Base-by-base conservation (phyloP, 2,113 vertebrate species). In the Strix uralensis region DNA sequence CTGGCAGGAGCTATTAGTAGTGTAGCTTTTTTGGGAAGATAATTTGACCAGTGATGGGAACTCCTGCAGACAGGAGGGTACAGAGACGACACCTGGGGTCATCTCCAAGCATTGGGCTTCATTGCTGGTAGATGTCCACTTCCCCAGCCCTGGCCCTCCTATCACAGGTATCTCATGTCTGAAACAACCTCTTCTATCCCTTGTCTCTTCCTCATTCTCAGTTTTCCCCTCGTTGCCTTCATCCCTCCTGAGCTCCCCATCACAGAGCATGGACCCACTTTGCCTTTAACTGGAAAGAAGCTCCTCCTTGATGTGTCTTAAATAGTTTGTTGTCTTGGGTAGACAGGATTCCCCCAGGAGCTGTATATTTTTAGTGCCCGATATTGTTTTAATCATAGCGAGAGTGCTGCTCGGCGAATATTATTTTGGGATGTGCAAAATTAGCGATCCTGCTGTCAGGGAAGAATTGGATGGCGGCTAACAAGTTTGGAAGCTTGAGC, bases 271-370 rank as follows among this genome's bases (percentile, higher is more conserved):
- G 30, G 58, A 58, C 58, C 29, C 2, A 4, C 66, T 87, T 84
- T 55, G 46, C 51, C 51, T 87, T 73, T 81, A 58, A 44, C 17
- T 0, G 4, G 46, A 63, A 21, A 5, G 19, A 66, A 71, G 44
- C 80, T 77, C 55, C 77, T 92, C 69, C 79, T 57, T 46, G 47
- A 32, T n/a, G 47, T 65, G 58, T 51, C 75, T 74, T 58, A 75
- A 52, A 59, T 29, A 79, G 73, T 91, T 84, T 84, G 69, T 61
- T 86, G 92, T 66, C 67, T 85, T 20, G 47, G 58, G 44, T 63
- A 87, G 78, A 49, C 62, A 92, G 84, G 84, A 61, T 87, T 94
- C 85, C 90, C 92, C 81, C 70, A 52, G 88, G 92, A 94, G 83
- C 65, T 34, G 86, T 79, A 5, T 88, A 88, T 91, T 92, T 92